Base-by-base conservation (phyloP, 2,888 invertebrate species). In the Limnephilus rhombicus region DNA sequence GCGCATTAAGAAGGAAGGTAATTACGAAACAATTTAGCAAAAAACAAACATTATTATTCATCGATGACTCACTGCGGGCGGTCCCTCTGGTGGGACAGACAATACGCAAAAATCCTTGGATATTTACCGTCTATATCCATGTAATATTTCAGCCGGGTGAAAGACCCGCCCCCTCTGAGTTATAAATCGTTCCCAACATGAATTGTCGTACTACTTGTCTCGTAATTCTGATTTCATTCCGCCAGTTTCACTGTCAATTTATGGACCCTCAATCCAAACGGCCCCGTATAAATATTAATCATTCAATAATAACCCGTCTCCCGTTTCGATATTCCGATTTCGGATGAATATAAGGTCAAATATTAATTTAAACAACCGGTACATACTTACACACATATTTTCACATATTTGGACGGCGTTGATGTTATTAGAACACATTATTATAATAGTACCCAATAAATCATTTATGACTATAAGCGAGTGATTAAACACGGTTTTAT, bases 141-240 rank as follows among this genome's bases (percentile, higher is more conserved):
- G 31, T 34, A 37, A 86, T 87, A 87, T 87, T 87, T 87, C 87
- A 87, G 18, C 31, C 34, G 68, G 31, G 87, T 87, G 87, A 87
- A 87, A 87, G 87, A 29, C 34, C 68, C 31, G 18, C 29, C 87
- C 68, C 34, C 24, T 15, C 68, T 13, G 87, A 53, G 87, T 87
- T 31, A 87, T 87, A 68, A 87, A 87, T 87, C 34, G 34, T 29
- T 34, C 29, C 53, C 53, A 53, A 87, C 87, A 68, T 68, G 87
- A 68, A 31, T 53, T 87, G 87, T 68, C 87, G 68, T 68, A 53
- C 29, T 87, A 87, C 53, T 87, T 87, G 87, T 87, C 87, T 37
- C 87, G 31, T 87, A 87, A 87, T 68, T 68, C 68, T 31, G 53
- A 87, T 68, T 53, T 53, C 87, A 87, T 87, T 37, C 53, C 31